phyloP scores from a whole-genome alignment of 2,797 vertebrate genomes.

The Buphagus erythrorhynchus region DNA sequence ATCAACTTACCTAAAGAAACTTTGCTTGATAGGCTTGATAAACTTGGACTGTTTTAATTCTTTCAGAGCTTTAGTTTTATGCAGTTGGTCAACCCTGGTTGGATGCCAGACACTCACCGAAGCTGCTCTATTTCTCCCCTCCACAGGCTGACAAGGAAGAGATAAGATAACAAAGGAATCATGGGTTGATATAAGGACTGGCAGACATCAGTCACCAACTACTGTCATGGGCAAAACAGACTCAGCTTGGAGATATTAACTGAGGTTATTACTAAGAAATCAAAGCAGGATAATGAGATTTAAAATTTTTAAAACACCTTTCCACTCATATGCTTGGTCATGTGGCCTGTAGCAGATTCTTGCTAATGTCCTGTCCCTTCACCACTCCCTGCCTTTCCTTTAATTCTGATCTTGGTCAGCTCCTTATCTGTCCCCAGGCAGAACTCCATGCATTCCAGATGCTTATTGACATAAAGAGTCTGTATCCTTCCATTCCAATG shows the following conservation, averaged over 20 bases:
- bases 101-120: not conserved
- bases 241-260: not conserved
- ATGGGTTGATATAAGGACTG: no score
- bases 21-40: not conserved
- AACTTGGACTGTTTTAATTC: not conserved
- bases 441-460: not conserved
- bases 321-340: not conserved
- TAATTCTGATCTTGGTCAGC: not conserved
- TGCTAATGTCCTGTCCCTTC: no score
- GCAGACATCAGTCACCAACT: rapidly evolving
- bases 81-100: not conserved
- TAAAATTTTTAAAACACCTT: not conserved
- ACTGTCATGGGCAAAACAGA: not conserved
- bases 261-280: not conserved
- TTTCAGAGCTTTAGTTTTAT: not conserved
- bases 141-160: not conserved
- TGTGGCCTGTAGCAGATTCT: not conserved
- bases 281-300: not conserved
- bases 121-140: not conserved
- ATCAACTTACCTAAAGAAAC: not conserved
- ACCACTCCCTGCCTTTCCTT: not conserved
- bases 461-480: not conserved
- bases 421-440: not conserved
- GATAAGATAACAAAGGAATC: not conserved
- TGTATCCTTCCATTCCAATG: not conserved